Conservation (phyloP, 1,140 invertebrate species). For the Drosophila gunungcola region DNA sequence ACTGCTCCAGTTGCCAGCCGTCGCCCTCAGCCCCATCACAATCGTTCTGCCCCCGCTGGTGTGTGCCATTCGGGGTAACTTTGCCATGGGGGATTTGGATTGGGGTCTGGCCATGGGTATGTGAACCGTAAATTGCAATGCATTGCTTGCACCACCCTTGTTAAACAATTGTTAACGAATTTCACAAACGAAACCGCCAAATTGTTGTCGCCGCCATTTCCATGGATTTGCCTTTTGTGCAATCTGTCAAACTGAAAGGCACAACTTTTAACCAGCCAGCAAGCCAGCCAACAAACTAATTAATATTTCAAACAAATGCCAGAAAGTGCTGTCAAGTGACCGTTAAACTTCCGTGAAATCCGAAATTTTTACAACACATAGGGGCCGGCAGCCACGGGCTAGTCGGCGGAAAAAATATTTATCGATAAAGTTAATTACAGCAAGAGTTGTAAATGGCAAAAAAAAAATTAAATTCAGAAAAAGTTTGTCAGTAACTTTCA, state of each 20-base stretch:
- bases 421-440: conserved; percentile 70
- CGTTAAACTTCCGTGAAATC: conserved; percentile 30
- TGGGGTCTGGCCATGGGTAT: conserved; percentile 19
- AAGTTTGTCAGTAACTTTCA: conserved; percentile 46
- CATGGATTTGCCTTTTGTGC: conserved; percentile 28
- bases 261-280: conserved; percentile 44
- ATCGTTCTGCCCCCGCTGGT: not conserved
- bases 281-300: conserved; percentile 58
- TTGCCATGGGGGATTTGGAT: conserved; percentile 40
- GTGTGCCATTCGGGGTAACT: conserved; percentile 52
- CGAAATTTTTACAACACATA: conserved; percentile 25
- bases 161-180: conserved; percentile 74
- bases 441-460: conserved; percentile 8
- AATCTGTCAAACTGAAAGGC: conserved; percentile 65
- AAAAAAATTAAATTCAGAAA: conserved; percentile 29
- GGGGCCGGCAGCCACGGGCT: conserved; percentile 9
- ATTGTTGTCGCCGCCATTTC: conserved; percentile 28
- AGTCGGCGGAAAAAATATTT: conserved; percentile 38
- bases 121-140: conserved; percentile 65
- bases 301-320: conserved; percentile 57
- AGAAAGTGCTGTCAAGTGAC: conserved; percentile 34
- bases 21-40: not conserved
- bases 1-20: conserved; percentile 19
- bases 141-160: conserved; percentile 53
- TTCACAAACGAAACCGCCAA: conserved; percentile 64